Conservation (phyloP, 2,888 invertebrate species). For the Mesoligia furuncula region DNA sequence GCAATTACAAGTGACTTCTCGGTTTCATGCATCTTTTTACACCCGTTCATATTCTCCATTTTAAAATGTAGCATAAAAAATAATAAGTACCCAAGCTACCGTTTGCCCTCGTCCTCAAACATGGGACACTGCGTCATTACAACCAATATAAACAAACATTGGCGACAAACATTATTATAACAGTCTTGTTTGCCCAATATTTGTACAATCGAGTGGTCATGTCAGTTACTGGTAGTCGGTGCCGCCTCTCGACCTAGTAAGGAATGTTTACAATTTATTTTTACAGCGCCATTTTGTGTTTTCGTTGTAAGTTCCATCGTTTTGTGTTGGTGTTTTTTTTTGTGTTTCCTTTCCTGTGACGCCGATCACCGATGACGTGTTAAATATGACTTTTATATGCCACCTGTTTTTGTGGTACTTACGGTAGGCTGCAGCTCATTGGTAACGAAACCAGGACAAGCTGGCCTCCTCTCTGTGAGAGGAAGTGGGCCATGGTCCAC, state of each 20-base stretch:
- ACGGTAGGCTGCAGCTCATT: neutral
- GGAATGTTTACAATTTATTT: constrained; percentile 42
- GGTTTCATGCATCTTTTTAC: neutral
- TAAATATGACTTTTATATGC: neutral
- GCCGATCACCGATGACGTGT: neutral
- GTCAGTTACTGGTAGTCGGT: constrained; percentile 62
- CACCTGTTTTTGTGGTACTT: neutral
- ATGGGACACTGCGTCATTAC: constrained; percentile 71
- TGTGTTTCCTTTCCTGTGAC: neutral
- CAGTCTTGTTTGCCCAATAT: constrained; percentile 77
- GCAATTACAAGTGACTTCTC: neutral
- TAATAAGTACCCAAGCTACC: neutral
- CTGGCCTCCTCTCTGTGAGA: neutral
- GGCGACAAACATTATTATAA: constrained; percentile 76
- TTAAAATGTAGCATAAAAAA: neutral
- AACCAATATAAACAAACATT: constrained; percentile 73
- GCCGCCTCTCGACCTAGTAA: constrained; percentile 62
- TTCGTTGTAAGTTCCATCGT: constrained; percentile 13
- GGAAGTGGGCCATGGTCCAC: too few relatives aligned
- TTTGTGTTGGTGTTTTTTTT: constrained; percentile 4
- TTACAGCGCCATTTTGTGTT: constrained; percentile 34
- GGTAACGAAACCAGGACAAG: neutral
- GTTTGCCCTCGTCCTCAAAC: constrained; percentile 47
- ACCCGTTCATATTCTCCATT: neutral
- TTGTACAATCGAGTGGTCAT: constrained; percentile 74